Evolutionary conservation across 2,797 vertebrate genomes (phyloP).

Genomic region (Astyanax mexicanus): DNA sequence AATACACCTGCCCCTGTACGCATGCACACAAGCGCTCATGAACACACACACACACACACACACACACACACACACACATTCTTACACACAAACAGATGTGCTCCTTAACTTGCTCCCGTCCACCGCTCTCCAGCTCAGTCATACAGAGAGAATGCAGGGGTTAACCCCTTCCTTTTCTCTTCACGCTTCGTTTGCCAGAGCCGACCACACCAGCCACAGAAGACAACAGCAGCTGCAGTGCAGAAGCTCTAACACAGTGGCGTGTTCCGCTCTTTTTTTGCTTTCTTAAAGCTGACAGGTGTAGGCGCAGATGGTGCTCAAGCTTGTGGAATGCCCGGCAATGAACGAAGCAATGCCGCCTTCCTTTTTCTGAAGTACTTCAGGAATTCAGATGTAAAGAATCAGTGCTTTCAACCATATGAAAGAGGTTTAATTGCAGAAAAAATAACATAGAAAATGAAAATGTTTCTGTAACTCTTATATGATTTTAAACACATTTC

Average conservation of each 20-base stretch:
- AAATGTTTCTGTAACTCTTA: too few relatives aligned
- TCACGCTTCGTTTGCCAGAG: neutral
- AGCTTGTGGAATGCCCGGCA: slow-evolving; percentile 30
- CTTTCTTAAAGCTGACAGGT: slow-evolving; percentile 50
- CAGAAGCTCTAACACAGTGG: neutral
- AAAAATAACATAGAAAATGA: too few relatives aligned
- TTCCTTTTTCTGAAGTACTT: neutral
- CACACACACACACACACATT: slow-evolving; percentile 30
- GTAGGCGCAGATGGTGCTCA: slow-evolving; percentile 40
- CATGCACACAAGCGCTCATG: slow-evolving; percentile 34
- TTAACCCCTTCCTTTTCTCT: neutral
- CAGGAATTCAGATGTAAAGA: neutral
- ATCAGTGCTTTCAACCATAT: neutral
- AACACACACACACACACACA: slow-evolving; percentile 23
- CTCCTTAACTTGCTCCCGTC: slow-evolving; percentile 28
- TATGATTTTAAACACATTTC: too few relatives aligned
- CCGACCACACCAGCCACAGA: neutral
- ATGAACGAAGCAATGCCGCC: slow-evolving; percentile 15
- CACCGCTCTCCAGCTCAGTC: neutral
- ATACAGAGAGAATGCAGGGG: neutral
- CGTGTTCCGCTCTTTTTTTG: slow-evolving; percentile 10
- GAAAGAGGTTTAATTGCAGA: neutral
- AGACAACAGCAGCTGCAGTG: neutral
- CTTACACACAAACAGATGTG: slow-evolving; percentile 41
- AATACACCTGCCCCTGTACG: slow-evolving; percentile 47